Conservation (phyloP, 2,113 vertebrate genomes). For the Labeo catla region DNA sequence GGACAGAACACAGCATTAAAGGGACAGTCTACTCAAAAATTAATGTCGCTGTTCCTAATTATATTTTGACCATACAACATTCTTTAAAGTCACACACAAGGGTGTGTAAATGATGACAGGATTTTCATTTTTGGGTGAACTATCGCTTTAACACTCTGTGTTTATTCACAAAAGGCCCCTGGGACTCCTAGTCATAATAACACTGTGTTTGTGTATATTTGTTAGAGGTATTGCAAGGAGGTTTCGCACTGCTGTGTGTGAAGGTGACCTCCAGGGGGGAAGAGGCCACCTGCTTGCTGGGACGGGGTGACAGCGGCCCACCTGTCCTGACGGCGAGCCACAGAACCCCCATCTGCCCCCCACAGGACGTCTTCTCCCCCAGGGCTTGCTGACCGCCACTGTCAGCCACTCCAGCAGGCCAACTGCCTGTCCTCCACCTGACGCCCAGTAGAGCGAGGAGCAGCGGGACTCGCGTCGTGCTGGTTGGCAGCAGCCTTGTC, state of each 20-base stretch:
- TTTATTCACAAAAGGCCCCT: conserved; percentile 18
- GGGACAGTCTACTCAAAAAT: background rate
- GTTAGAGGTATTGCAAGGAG: conserved; percentile 61
- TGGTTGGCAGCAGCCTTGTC: conserved; percentile 1
- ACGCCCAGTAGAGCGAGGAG: conserved; percentile 14
- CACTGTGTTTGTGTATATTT: conserved; percentile 47
- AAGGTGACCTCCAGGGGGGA: conserved; percentile 76
- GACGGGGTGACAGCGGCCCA: conserved; percentile 79
- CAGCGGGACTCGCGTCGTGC: background rate
- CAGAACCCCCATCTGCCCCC: conserved; percentile 67
- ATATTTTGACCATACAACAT: background rate
- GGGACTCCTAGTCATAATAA: conserved; percentile 46
- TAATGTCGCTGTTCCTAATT: background rate
- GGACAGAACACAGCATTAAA: background rate
- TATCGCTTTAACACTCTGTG: background rate
- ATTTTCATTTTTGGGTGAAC: background rate
- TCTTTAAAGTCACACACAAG: background rate
- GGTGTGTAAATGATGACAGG: background rate
- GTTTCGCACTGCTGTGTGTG: conserved; percentile 60
- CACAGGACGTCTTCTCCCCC: conserved; percentile 68
- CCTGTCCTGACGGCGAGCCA: conserved; percentile 73
- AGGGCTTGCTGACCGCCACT: conserved; percentile 73
- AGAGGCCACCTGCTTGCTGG: conserved; percentile 78
- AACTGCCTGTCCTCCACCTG: conserved; percentile 57
- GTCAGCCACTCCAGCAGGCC: conserved; percentile 67